Base-by-base conservation (phyloP, 2,797 vertebrate genomes). In the Crocidura indochinensis region DNA sequence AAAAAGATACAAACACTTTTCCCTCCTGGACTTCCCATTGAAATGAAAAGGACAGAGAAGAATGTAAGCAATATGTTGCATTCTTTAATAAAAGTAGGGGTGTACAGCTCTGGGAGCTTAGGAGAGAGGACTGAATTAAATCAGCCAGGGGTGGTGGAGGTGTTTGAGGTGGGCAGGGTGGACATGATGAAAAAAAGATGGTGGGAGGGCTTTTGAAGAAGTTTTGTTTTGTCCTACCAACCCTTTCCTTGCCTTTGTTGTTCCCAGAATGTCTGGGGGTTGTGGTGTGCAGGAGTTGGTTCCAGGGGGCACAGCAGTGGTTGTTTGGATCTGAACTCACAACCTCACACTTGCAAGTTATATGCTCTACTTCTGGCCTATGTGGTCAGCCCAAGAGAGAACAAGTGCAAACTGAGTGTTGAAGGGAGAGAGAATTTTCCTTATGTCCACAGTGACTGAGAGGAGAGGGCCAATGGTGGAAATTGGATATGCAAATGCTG, bases 31-130 rank as follows among this genome's bases (percentile, higher is more conserved):
- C 26, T 78, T 47, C 10, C 49, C 64, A 51, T 53, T 80, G 83
- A 22, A 71, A 83, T 73, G 49, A 80, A 89, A 93, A 81, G 20
- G 67, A 83, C 8, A 24, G 75, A 65, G 71, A 87, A 85, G 51
- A 79, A 53, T 89, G 78, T 11, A 31, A 14, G 22, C 38, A 29
- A 4, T 14, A 10, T 10, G 22, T 24, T 53, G 8, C 3, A 22
- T 31, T 65, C 38, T 73, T 46, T 53, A 49, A 60, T 74, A 68
- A 73, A 81, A 60, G n/a, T 17, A 0, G 2, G 24, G 11, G n/a
- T 0, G 0, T 2, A 20, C 44, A 29, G 53, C 49, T 46, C 11
- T 3, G 67, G 72, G 84, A 68, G n/a, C 46, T 15, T 53, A 49
- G 62, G 69, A 72, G 68, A 65, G 84, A 24, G 1, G 60, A 19